phyloP scores from a whole-genome alignment of 1,140 invertebrate genomes.

The Ruditapes philippinarum region DNA sequence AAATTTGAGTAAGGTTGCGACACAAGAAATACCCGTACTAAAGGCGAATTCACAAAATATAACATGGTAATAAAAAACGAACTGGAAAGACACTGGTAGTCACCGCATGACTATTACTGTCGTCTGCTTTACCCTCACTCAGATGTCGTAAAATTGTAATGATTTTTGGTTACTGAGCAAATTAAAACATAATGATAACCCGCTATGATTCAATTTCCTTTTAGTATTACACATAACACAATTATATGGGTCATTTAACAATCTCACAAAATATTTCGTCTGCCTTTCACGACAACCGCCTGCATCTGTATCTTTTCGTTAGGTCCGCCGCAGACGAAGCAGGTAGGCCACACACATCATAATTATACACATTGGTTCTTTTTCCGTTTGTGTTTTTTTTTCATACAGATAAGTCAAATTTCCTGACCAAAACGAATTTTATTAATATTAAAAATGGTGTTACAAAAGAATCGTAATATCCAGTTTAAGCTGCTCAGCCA shows the following conservation, averaged over 20 bases:
- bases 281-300: no score
- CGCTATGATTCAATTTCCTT: conserved; percentile 18
- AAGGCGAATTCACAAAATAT: neutral
- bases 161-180: conserved; percentile 6
- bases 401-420: no score
- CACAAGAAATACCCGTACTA: neutral
- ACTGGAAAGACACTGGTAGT: neutral
- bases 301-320: no score
- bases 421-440: no score
- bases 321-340: no score
- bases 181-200: neutral
- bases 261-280: no score
- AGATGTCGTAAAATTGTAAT: conserved; percentile 19
- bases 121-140: neutral
- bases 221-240: neutral
- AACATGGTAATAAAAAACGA: conserved; percentile 12
- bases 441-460: no score
- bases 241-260: neutral
- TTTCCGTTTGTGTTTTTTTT: no score
- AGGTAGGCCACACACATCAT: no score
- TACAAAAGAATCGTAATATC: no score
- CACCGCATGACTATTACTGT: neutral
- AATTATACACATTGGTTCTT: no score
- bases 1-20: neutral
- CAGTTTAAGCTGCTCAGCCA: no score